Evolutionary conservation across 2,888 invertebrate species (phyloP), one percentile per base, ranked within the genome.

Genomic region (Lasius platythorax): DNA sequence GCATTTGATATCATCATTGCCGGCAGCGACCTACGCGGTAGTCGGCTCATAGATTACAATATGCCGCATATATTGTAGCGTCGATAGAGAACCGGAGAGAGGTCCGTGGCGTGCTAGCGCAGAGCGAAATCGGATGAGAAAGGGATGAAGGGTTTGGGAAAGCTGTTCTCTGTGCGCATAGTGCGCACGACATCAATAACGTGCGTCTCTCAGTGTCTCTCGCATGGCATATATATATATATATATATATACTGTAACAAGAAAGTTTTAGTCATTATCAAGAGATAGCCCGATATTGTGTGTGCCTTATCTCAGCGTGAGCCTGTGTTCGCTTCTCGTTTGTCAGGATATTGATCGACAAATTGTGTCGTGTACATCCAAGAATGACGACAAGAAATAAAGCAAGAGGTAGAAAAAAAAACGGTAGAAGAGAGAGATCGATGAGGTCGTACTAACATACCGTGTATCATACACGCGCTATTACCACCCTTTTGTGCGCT

Each of bases 1-100:
- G 82, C 86, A 87, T 92, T 91, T 91, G 92, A 92, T 92, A 92
- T 90, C 87, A 92, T 92, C 90, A 82, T 89, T 73, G 90, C 91
- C 85, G 64, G 78, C 43, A 78, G 88, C 84, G 67, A 53, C 30
- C 67, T 89, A 75, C 83, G 74, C 76, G 84, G 66, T 83, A 66
- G 58, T 66, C 73, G 56, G 85, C 86, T 88, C 87, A 82, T 89
- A 89, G 89, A 91, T 92, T 90, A 92, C 88, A 86, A 89, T 88
- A 79, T 86, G 85, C 81, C 86, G 72, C 82, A 68, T 83, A 85
- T 89, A 91, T 88, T 87, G 90, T 85, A 87, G 63, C 85, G 63
- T 76, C 85, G 87, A 87, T 88, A 66, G 73, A 85, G 85, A 81
- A 73, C 68, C 63, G 82, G 79, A 70, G 82, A 84, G 74, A 37